A percentile compares a stretch with the other conserved stretches of the same genome.
These are phyloP conservation scores for Elysia crispata DNA, from an alignment of 2,888 invertebrate species.

Conservation along the genomic window DNA sequence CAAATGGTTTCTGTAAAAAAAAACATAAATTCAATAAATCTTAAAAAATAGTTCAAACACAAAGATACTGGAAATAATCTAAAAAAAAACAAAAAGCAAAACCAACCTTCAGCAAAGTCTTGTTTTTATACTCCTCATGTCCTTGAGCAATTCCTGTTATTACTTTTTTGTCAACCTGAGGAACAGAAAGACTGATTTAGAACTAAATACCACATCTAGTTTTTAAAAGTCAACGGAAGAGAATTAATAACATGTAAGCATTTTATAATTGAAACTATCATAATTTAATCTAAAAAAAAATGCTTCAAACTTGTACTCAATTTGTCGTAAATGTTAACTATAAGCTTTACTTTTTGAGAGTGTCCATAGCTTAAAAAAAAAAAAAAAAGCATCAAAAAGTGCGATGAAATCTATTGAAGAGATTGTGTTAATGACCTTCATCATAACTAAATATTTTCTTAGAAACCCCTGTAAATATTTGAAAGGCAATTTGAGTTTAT, in stretches of 20 bases:
- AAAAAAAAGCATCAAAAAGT: no score
- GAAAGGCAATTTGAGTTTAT: no score
- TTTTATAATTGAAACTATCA: background rate
- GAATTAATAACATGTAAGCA: background rate
- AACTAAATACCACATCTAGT: no score
- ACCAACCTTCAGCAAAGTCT: conserved; percentile 65
- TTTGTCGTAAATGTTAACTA: background rate
- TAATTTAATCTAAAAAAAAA: background rate
- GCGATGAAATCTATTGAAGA: no score
- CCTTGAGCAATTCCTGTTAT: conserved; percentile 76
- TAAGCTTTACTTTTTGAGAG: no score
- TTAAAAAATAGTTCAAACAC: no score
- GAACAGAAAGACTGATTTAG: no score
- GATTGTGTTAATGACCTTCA: no score
- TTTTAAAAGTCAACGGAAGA: background rate
- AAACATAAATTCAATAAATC: background rate
- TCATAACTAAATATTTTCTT: no score
- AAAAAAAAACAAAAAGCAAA: background rate
- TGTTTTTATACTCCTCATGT: conserved; percentile 59
- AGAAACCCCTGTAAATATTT: no score
- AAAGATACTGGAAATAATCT: background rate
- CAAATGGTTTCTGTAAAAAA: no score
- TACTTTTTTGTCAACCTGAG: conserved; percentile 77
- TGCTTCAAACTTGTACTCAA: background rate
- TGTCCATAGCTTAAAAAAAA: no score